phyloP scores from a whole-genome alignment of 2,797 vertebrate species.

The Hypotaenidia philippensis region DNA sequence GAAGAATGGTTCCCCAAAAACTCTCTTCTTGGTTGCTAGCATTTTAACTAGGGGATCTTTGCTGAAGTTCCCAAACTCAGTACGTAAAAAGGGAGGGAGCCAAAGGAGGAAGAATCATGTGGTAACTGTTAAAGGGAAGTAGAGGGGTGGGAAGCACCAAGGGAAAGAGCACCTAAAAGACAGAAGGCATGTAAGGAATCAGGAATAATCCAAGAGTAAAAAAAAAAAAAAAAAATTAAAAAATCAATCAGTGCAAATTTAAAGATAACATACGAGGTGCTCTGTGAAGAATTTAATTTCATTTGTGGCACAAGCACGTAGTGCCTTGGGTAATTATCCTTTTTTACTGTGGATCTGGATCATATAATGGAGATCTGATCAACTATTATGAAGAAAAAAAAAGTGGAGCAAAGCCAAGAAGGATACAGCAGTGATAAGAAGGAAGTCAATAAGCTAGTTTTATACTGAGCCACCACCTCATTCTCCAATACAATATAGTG shows the following conservation, averaged over 20 bases:
- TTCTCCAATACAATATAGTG: not conserved
- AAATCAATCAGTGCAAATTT: not conserved
- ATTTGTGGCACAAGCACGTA: not conserved
- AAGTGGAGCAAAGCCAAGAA: not conserved
- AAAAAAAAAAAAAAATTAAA: not conserved
- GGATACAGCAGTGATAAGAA: not conserved
- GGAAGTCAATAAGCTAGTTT: not conserved
- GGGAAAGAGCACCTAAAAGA: not conserved
- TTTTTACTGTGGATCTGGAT: not conserved
- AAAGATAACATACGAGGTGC: not conserved
- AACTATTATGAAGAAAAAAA: not conserved
- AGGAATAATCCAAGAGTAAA: not conserved
- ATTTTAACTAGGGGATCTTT: slow-evolving; percentile 45
- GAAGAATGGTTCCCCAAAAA: slow-evolving; percentile 16
- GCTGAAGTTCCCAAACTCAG: slow-evolving; percentile 20
- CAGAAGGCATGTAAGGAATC: not conserved
- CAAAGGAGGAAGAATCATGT: not conserved
- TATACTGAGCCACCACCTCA: slow-evolving; percentile 12
- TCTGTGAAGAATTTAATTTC: not conserved
- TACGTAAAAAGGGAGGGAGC: not conserved
- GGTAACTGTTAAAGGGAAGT: not conserved
- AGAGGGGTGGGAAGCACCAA: not conserved
- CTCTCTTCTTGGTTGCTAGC: not conserved
- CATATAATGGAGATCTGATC: slow-evolving; percentile 4
- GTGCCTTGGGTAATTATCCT: not conserved